Base-by-base conservation (phyloP, 2,113 vertebrate species). In the Chlorodrepanis virens region DNA sequence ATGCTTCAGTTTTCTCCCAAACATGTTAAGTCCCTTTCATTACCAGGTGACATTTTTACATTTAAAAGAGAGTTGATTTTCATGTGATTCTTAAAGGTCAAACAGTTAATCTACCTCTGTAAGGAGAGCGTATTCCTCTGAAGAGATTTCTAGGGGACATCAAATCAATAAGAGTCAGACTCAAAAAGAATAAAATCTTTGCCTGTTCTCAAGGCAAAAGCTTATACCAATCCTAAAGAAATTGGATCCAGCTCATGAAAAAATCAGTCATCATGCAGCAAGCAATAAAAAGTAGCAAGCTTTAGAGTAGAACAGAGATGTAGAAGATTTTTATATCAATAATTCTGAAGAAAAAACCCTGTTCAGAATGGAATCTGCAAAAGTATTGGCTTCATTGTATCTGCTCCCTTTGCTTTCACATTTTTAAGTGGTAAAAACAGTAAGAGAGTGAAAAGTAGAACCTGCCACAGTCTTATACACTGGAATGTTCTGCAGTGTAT, bases 51-150 rank as follows among this genome's bases (percentile, higher is more conserved):
- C 89, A 97, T 97, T 97, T 95, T 97, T 90, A 82, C 52, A 90
- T 94, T 96, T 96, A 90, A 96, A 95, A 89, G 75, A 87, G 70
- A 70, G 92, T 97, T 96, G 97, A 86, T 96, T 98, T 97, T 96
- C 91, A 95, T 94, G 56, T 21, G 5, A 63, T 93, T 77, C 63
- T 97, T 94, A 97, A 93, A 97, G 96, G 90, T 97, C 95, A 93
- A 91, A 83, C 57, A 96, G 85, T 97, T 98, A 97, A 97, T 96
- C 97, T 97, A 94, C 83, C 71, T 95, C 52, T 77, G 79, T 85
- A 94, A 74, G 84, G 49, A 79, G 80, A 95, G 6, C 1, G 2
- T 96, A 95, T 97, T 78, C 78, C 82, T 97, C 95, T 93, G 95
- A 97, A 97, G 72, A 95, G 67, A 95, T 94, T 97, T 97, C 76